Evolutionary conservation across 2,888 invertebrate species (phyloP).

Genomic region (Hanleya hanleyi): DNA sequence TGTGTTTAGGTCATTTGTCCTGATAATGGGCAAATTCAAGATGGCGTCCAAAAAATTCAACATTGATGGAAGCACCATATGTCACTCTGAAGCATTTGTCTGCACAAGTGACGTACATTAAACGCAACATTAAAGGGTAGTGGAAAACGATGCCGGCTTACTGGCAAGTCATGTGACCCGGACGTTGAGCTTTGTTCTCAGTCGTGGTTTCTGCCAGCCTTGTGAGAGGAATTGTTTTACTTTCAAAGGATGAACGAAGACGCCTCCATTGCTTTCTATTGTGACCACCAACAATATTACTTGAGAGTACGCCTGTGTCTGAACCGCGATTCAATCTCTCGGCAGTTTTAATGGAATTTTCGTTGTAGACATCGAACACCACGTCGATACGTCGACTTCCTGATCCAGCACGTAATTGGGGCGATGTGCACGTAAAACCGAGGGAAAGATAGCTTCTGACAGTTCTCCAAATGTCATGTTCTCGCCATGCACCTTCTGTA

Average conservation of each 20-base stretch:
- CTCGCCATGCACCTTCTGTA: background rate
- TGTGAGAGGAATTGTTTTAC: conserved; percentile 24
- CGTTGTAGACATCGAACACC: conserved; percentile 20
- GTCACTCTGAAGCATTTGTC: no score
- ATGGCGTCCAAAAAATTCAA: no score
- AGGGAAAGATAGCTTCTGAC: background rate
- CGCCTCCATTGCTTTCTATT: background rate
- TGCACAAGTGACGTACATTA: no score
- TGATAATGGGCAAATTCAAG: no score
- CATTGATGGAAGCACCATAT: no score
- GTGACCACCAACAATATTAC: background rate
- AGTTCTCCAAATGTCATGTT: background rate
- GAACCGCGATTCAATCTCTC: conserved; percentile 27
- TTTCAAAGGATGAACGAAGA: background rate
- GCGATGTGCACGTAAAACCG: background rate
- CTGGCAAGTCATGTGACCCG: no score
- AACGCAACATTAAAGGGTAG: no score
- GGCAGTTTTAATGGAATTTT: conserved; percentile 34
- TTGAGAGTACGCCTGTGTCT: background rate
- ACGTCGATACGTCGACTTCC: background rate
- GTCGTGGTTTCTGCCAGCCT: no score
- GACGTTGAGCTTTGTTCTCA: no score
- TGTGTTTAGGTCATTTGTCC: no score
- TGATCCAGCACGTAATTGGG: no score
- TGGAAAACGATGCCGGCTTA: no score